phyloP scores from a whole-genome alignment of 2,888 invertebrate species.

The Apotomis capreana region DNA sequence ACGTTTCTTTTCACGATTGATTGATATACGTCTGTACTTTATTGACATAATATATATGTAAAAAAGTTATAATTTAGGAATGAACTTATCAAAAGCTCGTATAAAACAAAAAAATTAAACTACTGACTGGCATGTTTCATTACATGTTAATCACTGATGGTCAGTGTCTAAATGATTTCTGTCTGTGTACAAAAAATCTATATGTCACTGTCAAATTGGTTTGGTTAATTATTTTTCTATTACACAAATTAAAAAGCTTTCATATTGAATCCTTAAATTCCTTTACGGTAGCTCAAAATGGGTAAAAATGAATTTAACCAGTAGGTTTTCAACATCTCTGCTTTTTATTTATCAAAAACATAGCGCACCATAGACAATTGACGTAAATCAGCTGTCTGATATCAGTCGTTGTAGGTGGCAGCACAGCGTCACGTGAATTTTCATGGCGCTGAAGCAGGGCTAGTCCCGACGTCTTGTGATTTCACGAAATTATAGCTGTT shows the following conservation, averaged over 20 bases:
- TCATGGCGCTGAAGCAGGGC: conserved; percentile 83
- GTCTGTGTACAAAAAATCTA: conserved; percentile 21
- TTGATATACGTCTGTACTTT: no score
- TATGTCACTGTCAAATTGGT: conserved; percentile 24
- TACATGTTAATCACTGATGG: no score
- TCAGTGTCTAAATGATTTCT: no score
- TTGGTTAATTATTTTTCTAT: neutral
- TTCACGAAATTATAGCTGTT: conserved; percentile 81
- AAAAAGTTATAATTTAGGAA: no score
- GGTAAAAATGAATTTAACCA: neutral
- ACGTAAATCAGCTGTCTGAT: conserved; percentile 83
- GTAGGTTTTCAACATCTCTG: neutral
- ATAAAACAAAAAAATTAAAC: no score
- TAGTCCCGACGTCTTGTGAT: conserved; percentile 84
- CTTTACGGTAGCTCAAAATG: neutral
- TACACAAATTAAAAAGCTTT: neutral
- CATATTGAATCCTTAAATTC: neutral
- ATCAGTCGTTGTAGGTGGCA: conserved; percentile 81
- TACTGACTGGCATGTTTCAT: no score
- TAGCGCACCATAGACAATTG: conserved; percentile 76
- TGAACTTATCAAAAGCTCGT: no score
- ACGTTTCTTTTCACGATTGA: no score
- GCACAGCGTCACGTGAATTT: conserved; percentile 86
- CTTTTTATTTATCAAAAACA: conserved; percentile 16
- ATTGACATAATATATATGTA: no score